Percentiles rank a stretch among this genome's conserved stretches.
Conservation (phyloP, 2,888 invertebrate genomes). For the Patella pellucida region DNA sequence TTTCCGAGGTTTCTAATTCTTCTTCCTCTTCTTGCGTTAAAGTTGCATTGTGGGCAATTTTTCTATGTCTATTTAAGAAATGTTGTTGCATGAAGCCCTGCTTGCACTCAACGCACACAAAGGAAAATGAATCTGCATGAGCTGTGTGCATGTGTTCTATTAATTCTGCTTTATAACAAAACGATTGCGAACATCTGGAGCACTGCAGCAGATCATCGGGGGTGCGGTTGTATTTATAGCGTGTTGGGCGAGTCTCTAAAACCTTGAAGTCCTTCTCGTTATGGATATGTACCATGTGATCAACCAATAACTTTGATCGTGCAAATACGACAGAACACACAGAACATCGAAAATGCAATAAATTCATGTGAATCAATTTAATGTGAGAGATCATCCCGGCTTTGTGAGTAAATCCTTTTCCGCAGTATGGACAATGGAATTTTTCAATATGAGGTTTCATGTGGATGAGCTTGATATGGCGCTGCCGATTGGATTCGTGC, state of each 20-base stretch:
- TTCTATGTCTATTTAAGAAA: constrained; percentile 46
- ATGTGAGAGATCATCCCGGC: constrained; percentile 51
- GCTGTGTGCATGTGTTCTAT: constrained; percentile 54
- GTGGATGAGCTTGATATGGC: constrained; percentile 53
- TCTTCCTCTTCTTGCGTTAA: constrained; percentile 26
- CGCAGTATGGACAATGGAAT: constrained; percentile 60
- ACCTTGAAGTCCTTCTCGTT: constrained; percentile 29
- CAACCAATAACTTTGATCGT: constrained; percentile 39
- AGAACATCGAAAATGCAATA: constrained; percentile 47
- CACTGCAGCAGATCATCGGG: constrained; percentile 50
- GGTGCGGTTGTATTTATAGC: constrained; percentile 47
- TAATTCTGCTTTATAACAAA: constrained; percentile 52
- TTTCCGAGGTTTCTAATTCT: constrained; percentile 14
- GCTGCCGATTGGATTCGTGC: constrained; percentile 48
- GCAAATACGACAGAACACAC: constrained; percentile 44
- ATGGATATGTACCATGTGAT: constrained; percentile 54
- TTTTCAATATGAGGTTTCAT: constrained; percentile 40
- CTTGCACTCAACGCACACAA: constrained; percentile 47
- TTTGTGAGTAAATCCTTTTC: constrained; percentile 51
- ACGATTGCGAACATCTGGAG: constrained; percentile 47
- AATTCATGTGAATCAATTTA: constrained; percentile 49
- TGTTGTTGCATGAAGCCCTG: constrained; percentile 51
- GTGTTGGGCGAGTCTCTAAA: constrained; percentile 26
- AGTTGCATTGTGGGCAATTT: constrained; percentile 42
- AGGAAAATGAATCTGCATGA: constrained; percentile 51